phyloP scores from a whole-genome alignment of 2,888 invertebrate species.

The Pterostichus niger region DNA sequence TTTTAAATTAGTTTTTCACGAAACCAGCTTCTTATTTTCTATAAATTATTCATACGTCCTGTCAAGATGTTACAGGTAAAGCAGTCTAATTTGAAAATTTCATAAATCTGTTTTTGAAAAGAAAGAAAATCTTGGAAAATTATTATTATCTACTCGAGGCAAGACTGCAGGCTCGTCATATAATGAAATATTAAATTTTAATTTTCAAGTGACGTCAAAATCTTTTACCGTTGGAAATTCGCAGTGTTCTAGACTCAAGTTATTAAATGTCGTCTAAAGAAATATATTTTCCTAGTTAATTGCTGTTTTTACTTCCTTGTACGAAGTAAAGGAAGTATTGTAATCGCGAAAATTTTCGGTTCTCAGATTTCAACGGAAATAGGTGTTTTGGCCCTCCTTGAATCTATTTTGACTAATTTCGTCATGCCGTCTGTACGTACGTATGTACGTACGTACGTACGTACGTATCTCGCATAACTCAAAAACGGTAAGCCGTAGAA shows the following conservation, averaged over 20 bases:
- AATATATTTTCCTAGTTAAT: no score
- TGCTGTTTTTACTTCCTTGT: no score
- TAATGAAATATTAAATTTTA: constrained; percentile 53
- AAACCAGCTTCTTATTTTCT: neutral
- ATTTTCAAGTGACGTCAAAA: constrained; percentile 25
- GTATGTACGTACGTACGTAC: no score
- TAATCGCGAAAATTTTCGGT: no score
- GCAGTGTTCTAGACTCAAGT: neutral
- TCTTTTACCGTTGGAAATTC: neutral
- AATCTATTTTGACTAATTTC: no score
- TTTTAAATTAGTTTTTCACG: constrained; percentile 1
- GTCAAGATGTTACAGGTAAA: constrained; percentile 3
- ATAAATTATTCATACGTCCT: constrained; percentile 16
- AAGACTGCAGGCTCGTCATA: constrained; percentile 8
- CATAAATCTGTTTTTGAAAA: constrained; percentile 23
- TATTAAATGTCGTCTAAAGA: constrained; percentile 10
- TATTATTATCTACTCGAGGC: constrained; percentile 19
- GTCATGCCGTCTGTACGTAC: no score
- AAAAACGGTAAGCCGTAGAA: no score
- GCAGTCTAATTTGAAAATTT: constrained; percentile 27
- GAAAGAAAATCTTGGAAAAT: constrained; percentile 30
- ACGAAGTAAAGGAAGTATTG: no score
- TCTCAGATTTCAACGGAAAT: no score
- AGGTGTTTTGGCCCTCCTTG: no score
- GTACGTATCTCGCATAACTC: no score